phyloP scores from a whole-genome alignment of 2,113 vertebrate genomes.

The Ptilorrhoa leucosticta region DNA sequence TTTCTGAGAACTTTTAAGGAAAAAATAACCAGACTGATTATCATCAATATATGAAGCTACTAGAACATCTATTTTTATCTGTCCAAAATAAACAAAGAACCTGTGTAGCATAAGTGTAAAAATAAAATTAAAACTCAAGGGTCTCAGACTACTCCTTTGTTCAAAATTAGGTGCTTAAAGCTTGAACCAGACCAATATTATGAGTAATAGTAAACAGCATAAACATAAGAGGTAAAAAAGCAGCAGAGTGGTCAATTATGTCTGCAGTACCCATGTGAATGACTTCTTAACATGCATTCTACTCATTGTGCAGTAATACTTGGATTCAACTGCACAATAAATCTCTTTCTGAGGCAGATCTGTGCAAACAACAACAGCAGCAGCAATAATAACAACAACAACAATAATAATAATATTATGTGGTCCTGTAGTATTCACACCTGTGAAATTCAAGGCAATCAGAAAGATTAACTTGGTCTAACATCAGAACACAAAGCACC shows the following conservation, averaged over 20 bases:
- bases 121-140: background rate
- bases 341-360: slow-evolving; percentile 33
- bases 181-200: background rate
- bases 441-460: background rate
- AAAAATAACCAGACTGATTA: background rate
- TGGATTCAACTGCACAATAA: background rate
- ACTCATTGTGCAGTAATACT: background rate
- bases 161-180: background rate
- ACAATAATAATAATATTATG: background rate
- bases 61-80: background rate
- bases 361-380: background rate
- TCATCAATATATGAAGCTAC: background rate
- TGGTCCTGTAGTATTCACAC: background rate
- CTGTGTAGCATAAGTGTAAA: background rate
- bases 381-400: too few species aligned
- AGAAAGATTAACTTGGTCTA: background rate
- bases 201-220: background rate
- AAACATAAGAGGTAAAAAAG: background rate
- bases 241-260: background rate
- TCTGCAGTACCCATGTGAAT: background rate
- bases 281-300: background rate
- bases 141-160: background rate
- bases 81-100: background rate
- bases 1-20: background rate
- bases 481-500: background rate